These are phyloP conservation scores for Ferrisia virgata DNA, from an alignment of 2,888 invertebrate genomes.

Conservation along the genomic window DNA sequence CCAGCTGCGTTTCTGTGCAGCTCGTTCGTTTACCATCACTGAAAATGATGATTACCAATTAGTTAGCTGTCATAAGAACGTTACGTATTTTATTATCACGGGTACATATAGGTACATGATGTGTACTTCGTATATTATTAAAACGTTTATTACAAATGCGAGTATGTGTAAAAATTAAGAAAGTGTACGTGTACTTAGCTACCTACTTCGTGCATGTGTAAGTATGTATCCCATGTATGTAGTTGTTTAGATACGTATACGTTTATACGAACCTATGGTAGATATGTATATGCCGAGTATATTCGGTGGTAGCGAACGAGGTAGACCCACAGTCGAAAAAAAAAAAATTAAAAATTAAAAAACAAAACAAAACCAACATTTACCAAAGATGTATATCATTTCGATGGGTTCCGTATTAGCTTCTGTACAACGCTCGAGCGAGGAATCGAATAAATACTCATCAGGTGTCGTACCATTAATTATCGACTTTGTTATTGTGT, in stretches of 20 bases:
- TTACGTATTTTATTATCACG: neutral
- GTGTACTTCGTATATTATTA: neutral
- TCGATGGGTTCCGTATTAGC: neutral
- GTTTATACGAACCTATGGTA: too few species aligned
- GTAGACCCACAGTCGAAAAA: neutral
- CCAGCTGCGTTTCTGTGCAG: neutral
- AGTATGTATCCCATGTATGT: too few species aligned
- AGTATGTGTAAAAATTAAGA: neutral
- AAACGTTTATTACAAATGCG: neutral
- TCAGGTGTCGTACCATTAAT: neutral
- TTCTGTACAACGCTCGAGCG: neutral
- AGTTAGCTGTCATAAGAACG: neutral
- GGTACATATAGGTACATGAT: too few species aligned
- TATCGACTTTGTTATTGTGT: neutral
- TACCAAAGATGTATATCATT: neutral
- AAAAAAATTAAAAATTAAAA: neutral
- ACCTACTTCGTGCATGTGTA: neutral
- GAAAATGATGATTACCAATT: neutral
- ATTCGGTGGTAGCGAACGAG: neutral
- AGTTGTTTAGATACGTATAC: too few species aligned
- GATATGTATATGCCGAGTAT: too few species aligned
- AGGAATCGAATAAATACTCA: neutral
- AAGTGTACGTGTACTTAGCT: neutral
- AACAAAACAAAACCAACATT: too few species aligned
- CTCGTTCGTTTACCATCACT: neutral